phyloP scores from a whole-genome alignment of 1,140 invertebrate genomes.

The Drosophila pruinosa region DNA sequence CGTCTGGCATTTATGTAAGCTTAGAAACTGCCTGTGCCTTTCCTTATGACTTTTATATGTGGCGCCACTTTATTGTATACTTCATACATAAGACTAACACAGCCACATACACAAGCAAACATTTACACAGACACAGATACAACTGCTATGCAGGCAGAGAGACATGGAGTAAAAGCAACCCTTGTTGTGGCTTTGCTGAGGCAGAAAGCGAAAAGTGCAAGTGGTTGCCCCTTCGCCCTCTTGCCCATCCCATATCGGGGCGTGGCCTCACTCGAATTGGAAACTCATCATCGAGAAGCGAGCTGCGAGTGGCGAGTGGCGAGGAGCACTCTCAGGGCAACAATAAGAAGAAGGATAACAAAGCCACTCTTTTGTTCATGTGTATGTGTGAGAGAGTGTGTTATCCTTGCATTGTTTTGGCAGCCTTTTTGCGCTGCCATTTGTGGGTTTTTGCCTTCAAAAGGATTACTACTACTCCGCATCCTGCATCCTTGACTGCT shows the following conservation, averaged over 20 bases:
- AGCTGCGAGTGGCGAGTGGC: no score
- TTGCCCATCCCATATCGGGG: slow-evolving; percentile 28
- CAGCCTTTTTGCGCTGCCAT: slow-evolving; percentile 73
- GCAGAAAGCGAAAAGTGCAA: slow-evolving; percentile 59
- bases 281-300: slow-evolving; percentile 54
- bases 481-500: slow-evolving; percentile 20
- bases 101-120: slow-evolving; percentile 23
- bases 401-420: slow-evolving; percentile 59
- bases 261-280: slow-evolving; percentile 73
- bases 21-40: slow-evolving; percentile 42
- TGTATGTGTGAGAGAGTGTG: slow-evolving; percentile 16
- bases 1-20: slow-evolving; percentile 44
- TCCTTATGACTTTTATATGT: slow-evolving; percentile 63
- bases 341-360: slow-evolving; percentile 77
- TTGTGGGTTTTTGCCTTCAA: slow-evolving; percentile 81
- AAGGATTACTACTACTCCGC: slow-evolving; percentile 72
- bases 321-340: slow-evolving; percentile 63
- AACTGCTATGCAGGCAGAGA: neutral
- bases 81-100: slow-evolving; percentile 24
- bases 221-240: slow-evolving; percentile 41
- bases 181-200: slow-evolving; percentile 55
- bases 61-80: slow-evolving; percentile 53
- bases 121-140: neutral
- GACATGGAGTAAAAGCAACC: slow-evolving; percentile 53
- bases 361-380: slow-evolving; percentile 30